A percentile compares a stretch with the other conserved stretches of the same genome.
These are phyloP conservation scores for Pelochelys cantorii DNA, from an alignment of 2,797 vertebrate species.

Conservation along the genomic window DNA sequence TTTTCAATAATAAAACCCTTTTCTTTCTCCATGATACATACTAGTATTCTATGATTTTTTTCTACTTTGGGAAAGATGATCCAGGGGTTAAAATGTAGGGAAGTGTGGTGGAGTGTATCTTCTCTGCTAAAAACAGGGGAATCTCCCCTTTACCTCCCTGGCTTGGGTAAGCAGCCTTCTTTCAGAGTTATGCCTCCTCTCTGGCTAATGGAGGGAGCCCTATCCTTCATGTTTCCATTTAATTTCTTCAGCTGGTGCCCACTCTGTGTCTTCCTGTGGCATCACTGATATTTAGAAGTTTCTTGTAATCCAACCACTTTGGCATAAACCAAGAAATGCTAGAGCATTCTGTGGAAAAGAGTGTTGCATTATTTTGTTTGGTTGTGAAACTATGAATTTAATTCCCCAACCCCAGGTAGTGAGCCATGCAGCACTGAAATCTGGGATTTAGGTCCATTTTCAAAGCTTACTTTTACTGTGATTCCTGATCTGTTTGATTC, in stretches of 20 bases:
- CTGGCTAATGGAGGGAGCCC: background rate
- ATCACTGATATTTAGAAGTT: background rate
- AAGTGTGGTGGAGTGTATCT: background rate
- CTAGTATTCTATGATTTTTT: too few relatives aligned
- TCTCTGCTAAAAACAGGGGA: background rate
- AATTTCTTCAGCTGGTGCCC: background rate
- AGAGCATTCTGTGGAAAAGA: background rate
- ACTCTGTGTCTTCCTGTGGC: background rate
- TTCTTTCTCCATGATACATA: background rate
- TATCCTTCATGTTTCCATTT: background rate
- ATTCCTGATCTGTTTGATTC: background rate
- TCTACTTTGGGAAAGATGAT: background rate
- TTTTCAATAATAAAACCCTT: background rate
- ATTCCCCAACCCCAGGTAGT: background rate
- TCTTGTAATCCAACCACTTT: background rate
- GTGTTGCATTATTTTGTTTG: background rate
- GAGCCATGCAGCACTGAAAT: background rate
- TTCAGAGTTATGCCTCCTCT: background rate
- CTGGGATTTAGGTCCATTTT: background rate
- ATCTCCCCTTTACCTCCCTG: background rate
- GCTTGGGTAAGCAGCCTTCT: background rate
- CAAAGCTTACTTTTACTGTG: background rate
- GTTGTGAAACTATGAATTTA: background rate
- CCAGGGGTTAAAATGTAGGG: background rate
- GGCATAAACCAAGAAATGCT: background rate